phyloP scores from a whole-genome alignment of 2,888 invertebrate genomes.

The Eupithecia centaureata region DNA sequence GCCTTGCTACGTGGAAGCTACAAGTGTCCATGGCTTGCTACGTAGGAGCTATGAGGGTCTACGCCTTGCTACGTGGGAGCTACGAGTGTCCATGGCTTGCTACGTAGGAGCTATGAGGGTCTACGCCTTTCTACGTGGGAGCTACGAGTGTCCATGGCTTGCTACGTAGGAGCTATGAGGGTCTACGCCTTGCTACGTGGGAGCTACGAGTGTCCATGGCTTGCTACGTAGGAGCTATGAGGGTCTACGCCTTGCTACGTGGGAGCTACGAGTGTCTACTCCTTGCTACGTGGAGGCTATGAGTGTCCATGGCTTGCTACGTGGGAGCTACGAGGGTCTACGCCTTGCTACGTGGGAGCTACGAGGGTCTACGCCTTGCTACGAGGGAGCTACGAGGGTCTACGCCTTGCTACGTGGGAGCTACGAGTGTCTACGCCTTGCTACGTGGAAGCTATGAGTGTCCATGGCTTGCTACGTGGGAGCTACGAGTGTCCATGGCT shows the following conservation, averaged over 20 bases:
- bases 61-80: too few species aligned
- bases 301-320: background rate
- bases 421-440: conserved; percentile 7
- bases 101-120: background rate
- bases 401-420: background rate
- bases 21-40: too few species aligned
- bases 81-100: too few species aligned
- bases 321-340: background rate
- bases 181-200: background rate
- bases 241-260: conserved; percentile 7
- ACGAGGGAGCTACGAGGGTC: background rate
- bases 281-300: background rate
- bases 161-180: background rate
- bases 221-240: background rate
- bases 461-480: too few species aligned
- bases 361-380: background rate
- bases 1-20: background rate
- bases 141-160: background rate
- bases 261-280: background rate
- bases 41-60: too few species aligned
- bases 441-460: too few species aligned
- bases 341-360: conserved; percentile 1
- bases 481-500: too few species aligned
- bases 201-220: background rate
- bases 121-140: conserved; percentile 2